A percentile compares a stretch with the other conserved stretches of the same genome.
phyloP scores from a whole-genome alignment of 2,888 invertebrate species.

The Sarcophaga carnaria region DNA sequence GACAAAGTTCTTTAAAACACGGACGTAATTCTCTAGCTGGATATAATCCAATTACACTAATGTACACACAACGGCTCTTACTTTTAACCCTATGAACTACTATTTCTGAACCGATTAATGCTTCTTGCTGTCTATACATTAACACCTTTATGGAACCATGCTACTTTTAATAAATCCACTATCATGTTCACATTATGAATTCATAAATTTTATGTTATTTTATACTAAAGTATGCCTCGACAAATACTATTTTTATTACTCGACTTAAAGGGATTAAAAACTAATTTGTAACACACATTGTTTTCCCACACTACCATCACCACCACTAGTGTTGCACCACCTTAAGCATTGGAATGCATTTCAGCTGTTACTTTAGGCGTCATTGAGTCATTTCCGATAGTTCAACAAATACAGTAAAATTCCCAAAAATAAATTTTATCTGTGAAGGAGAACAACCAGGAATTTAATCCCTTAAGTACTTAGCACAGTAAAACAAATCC shows the following conservation, averaged over 20 bases:
- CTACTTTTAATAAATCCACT: too few relatives aligned
- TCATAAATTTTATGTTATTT: too few relatives aligned
- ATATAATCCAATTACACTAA: too few relatives aligned
- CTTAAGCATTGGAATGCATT: neutral
- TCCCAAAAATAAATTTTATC: slow-evolving; percentile 1
- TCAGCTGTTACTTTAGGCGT: slow-evolving; percentile 35
- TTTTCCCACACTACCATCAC: slow-evolving; percentile 37
- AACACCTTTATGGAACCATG: too few relatives aligned
- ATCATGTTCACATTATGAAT: too few relatives aligned
- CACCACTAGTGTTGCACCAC: neutral
- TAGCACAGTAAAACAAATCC: slow-evolving; percentile 4
- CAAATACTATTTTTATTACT: slow-evolving; percentile 16
- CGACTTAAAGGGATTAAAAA: slow-evolving; percentile 44
- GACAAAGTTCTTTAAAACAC: too few relatives aligned
- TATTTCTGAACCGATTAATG: too few relatives aligned
- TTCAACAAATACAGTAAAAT: slow-evolving; percentile 24
- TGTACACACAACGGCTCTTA: too few relatives aligned
- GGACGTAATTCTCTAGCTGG: too few relatives aligned
- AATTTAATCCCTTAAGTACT: slow-evolving; percentile 30
- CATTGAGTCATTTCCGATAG: slow-evolving; percentile 21
- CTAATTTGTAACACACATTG: slow-evolving; percentile 50
- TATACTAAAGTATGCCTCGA: slow-evolving; percentile 8
- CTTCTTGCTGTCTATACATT: too few relatives aligned
- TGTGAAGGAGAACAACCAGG: slow-evolving; percentile 11
- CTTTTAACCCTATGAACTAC: too few relatives aligned